Evolutionary conservation across 2,888 invertebrate genomes (phyloP).

Genomic region (Kryphioiulus occultus): DNA sequence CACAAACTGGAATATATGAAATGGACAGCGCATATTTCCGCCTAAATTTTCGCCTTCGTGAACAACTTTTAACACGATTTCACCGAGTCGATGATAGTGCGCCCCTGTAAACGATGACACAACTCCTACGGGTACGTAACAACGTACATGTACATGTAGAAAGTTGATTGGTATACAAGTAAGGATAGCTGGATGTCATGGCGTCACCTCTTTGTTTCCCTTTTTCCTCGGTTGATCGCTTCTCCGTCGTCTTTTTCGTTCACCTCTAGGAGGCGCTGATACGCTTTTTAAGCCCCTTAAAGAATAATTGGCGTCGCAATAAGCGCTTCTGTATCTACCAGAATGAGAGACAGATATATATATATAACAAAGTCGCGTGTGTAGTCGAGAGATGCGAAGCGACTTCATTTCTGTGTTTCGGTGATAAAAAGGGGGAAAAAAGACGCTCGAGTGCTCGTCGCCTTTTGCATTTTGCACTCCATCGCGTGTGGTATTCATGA

Average conservation of each 20-base stretch:
- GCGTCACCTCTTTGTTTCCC: neutral
- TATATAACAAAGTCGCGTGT: neutral
- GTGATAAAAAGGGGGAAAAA: neutral
- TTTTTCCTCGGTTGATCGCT: neutral
- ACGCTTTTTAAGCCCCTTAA: neutral
- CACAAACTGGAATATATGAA: too few species aligned
- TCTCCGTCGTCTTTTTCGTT: neutral
- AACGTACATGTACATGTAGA: too few species aligned
- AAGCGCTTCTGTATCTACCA: neutral
- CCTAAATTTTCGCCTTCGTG: too few species aligned
- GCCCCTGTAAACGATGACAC: too few species aligned
- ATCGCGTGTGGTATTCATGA: neutral
- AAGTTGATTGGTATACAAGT: too few species aligned
- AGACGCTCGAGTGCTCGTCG: neutral
- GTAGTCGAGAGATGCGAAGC: neutral
- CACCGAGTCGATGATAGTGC: too few species aligned
- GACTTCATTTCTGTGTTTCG: neutral
- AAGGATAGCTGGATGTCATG: too few species aligned
- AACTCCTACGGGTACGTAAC: too few species aligned
- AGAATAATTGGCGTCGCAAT: neutral
- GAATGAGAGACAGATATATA: neutral
- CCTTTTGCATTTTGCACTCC: neutral
- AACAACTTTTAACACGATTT: too few species aligned
- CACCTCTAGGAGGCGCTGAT: too few species aligned
- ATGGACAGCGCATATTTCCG: too few species aligned